A percentile compares a stretch with the other conserved stretches of the same genome.
These are phyloP conservation scores for Macropis europaea DNA, from an alignment of 2,888 invertebrate species.

Conservation along the genomic window DNA sequence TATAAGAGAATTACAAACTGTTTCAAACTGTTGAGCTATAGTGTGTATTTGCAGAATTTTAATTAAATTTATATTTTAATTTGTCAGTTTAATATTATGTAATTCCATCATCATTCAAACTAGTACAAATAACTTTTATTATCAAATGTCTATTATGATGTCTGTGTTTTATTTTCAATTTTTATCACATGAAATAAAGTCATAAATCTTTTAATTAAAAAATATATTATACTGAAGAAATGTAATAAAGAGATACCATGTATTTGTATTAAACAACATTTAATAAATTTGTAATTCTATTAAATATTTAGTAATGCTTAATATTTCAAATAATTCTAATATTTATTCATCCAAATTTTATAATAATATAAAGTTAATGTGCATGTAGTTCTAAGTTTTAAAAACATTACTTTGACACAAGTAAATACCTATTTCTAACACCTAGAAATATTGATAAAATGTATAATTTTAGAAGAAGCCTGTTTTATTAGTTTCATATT, in stretches of 20 bases:
- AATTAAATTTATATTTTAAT: too few relatives aligned
- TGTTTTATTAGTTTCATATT: constrained; percentile 11
- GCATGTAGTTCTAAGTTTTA: not conserved
- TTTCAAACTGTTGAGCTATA: too few relatives aligned
- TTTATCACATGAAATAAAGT: not conserved
- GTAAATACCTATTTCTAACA: constrained; percentile 1
- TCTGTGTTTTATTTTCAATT: not conserved
- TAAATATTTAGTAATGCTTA: not conserved
- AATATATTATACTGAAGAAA: too few relatives aligned
- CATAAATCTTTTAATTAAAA: not conserved
- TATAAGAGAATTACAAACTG: too few relatives aligned
- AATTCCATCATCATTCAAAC: too few relatives aligned
- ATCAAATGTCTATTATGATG: too few relatives aligned
- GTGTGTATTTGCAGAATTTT: not conserved
- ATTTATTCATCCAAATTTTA: not conserved
- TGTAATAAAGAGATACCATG: too few relatives aligned
- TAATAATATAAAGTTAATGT: not conserved
- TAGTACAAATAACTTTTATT: too few relatives aligned
- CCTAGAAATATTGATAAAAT: not conserved
- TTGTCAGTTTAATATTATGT: too few relatives aligned
- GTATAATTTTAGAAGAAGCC: constrained; percentile 7
- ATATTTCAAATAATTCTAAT: too few relatives aligned
- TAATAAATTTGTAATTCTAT: not conserved
- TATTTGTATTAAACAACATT: too few relatives aligned
- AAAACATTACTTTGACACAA: not conserved